Evolutionary conservation across 2,113 vertebrate species (phyloP), one percentile per base, ranked within the genome.

Genomic region (Craseonycteris thonglongyai): DNA sequence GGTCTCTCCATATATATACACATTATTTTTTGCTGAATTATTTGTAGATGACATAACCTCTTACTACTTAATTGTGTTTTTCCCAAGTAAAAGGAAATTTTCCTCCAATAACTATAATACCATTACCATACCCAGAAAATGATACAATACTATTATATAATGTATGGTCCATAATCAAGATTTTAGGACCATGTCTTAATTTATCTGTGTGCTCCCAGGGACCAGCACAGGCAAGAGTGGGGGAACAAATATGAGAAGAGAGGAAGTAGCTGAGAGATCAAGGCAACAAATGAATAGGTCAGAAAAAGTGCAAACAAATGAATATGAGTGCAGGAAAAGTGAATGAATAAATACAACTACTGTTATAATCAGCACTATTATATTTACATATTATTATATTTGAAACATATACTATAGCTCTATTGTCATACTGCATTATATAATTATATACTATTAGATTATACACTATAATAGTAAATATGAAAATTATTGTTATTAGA

Each of bases 261-360:
- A 87, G 22, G 18, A 89, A 90, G 40, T 90, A 61, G 47, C 61
- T 79, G 19, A 90, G 35, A 93, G 42, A 54, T 28, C 47, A 90
- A 84, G 30, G 54, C 38, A 93, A 84, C 16, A 78, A 83, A 95
- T 68, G 42, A 96, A 75, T 47, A 33, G 71, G n/a, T 80, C 76
- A 86, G 45, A 24, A 76, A 76, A 49, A 68, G 58, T 28, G 1
- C 8, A 82, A 86, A 72, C 59, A 86, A 93, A 69, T 33, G 30
- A 91, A 51, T n/a, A 80, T 63, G 84, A 33, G 83, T 47, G 2
- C 26, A 80, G 14, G 54, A 85, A 74, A 33, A 92, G n/a, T 75
- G 65, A 93, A 91, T 92, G 38, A 90, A 92, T 94, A 71, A 54
- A 88, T 13, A 75, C 9, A 80, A 76, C 35, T 54, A 47, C 47